Evolutionary conservation across 2,113 vertebrate species (phyloP).

Genomic region (Bubalus kerabau): DNA sequence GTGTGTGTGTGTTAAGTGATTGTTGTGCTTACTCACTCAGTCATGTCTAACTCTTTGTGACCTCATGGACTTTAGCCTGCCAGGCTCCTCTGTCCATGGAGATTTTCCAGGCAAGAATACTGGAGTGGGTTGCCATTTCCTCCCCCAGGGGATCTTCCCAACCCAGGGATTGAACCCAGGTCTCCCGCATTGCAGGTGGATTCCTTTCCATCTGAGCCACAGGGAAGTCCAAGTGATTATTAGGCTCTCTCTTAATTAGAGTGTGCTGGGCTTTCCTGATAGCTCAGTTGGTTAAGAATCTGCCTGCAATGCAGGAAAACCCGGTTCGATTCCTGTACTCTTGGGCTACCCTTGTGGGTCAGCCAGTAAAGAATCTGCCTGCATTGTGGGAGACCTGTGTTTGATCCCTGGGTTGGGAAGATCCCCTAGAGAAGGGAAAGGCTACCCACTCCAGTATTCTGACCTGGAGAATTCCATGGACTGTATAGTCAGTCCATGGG

Average conservation of each 20-base stretch:
- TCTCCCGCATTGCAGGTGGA: neutral
- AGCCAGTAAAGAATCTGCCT: neutral
- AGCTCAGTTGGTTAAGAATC: neutral
- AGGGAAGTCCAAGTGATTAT: neutral
- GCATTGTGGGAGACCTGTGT: neutral
- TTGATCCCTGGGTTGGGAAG: neutral
- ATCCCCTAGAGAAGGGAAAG: neutral
- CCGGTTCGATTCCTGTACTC: fast-evolving
- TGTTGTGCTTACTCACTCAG: neutral
- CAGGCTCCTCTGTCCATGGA: neutral
- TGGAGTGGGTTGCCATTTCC: neutral
- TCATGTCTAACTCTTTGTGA: neutral
- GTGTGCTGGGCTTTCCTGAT: neutral
- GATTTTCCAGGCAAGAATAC: neutral
- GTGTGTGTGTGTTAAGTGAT: neutral
- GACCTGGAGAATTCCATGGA: neutral
- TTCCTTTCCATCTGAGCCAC: neutral
- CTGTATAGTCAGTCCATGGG: neutral
- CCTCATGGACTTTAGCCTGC: neutral
- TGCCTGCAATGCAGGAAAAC: neutral
- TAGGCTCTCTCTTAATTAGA: neutral
- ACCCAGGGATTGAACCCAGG: neutral
- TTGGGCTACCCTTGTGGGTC: neutral
- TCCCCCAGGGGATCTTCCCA: neutral
- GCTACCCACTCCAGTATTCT: neutral